phyloP scores from a whole-genome alignment of 2,113 vertebrate genomes.

The Bubalus kerabau region DNA sequence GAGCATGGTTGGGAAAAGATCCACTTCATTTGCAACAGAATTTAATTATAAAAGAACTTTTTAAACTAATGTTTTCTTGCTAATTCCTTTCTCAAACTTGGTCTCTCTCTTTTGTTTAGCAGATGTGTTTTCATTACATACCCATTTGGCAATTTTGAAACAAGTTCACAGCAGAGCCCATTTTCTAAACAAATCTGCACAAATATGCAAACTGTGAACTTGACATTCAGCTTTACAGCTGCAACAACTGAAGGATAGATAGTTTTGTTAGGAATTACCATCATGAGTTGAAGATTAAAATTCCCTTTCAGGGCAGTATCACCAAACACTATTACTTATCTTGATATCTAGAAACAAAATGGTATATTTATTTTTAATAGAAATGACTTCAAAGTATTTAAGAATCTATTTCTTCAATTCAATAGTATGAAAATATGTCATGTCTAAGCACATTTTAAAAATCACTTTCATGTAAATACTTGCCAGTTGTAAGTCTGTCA shows the following conservation, averaged over 20 bases:
- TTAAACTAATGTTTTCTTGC: conserved; percentile 55
- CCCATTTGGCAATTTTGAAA: conserved; percentile 64
- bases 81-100: conserved; percentile 61
- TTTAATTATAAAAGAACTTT: conserved; percentile 66
- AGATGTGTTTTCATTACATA: conserved; percentile 70
- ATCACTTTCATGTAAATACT: background rate
- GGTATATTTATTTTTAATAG: background rate
- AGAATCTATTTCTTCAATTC: background rate
- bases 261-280: background rate
- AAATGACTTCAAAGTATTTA: background rate
- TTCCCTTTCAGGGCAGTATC: background rate
- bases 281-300: conserved; percentile 2
- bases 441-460: background rate
- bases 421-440: background rate
- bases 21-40: conserved; percentile 18
- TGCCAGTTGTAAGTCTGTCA: background rate
- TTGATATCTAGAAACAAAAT: background rate
- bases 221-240: conserved; percentile 37
- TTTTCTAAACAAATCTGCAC: conserved; percentile 65
- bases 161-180: conserved; percentile 33
- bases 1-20: conserved; percentile 20
- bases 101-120: conserved; percentile 58
- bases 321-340: background rate
- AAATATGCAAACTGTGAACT: conserved; percentile 39
- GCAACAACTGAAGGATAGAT: background rate